These are phyloP conservation scores for Phalacrocorax aristotelis DNA, from an alignment of 2,113 vertebrate genomes.

Conservation along the genomic window DNA sequence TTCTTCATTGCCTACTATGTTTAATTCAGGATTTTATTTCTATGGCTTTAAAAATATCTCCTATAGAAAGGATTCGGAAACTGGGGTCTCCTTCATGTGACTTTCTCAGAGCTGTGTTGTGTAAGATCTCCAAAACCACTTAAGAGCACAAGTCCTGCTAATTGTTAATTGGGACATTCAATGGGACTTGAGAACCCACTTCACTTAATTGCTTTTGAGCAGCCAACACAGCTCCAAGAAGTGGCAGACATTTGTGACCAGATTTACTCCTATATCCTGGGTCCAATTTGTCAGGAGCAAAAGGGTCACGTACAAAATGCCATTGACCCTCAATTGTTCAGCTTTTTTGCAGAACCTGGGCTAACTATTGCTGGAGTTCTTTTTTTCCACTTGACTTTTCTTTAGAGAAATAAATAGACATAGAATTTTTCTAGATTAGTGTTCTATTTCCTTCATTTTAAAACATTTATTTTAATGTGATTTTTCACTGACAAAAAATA, in stretches of 20 bases:
- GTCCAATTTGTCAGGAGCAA: conserved; percentile 39
- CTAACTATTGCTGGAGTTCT: not conserved
- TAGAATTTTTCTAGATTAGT: not conserved
- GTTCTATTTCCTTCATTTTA: not conserved
- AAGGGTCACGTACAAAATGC: conserved; percentile 1
- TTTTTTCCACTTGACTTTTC: not conserved
- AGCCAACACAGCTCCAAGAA: conserved; percentile 33
- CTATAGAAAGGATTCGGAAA: not conserved
- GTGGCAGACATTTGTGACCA: conserved; percentile 47
- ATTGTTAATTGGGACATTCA: conserved; percentile 61
- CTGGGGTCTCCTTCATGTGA: not conserved
- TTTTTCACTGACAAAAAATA: not conserved
- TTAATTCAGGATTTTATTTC: not conserved
- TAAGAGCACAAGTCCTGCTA: conserved; percentile 47
- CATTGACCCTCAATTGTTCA: conserved; percentile 6
- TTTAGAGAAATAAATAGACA: not conserved
- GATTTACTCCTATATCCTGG: conserved; percentile 18
- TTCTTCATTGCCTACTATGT: not conserved
- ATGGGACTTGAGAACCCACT: conserved; percentile 47
- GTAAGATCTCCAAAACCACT: conserved; percentile 30
- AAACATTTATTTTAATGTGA: conserved; percentile 1
- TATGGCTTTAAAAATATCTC: not conserved
- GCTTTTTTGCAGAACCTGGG: not conserved
- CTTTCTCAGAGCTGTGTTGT: conserved; percentile 14
- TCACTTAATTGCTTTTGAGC: conserved; percentile 64